Conservation (phyloP, 1,140 invertebrate species). For the Nylanderia fulva region DNA sequence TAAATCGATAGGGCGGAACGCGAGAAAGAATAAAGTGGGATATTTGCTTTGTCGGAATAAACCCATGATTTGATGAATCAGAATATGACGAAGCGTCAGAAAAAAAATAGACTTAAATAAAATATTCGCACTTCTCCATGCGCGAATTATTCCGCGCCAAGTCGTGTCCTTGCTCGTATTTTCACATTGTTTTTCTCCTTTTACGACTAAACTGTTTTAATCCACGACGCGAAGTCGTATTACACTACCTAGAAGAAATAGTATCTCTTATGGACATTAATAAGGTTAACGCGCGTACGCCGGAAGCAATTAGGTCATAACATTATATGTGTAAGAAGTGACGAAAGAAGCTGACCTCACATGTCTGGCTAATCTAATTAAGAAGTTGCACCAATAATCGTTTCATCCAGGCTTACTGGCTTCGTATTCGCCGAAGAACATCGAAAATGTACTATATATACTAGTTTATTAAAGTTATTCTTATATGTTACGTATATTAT, state of each 20-base stretch:
- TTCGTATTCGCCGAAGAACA: not conserved
- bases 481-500: not conserved
- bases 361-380: conserved; percentile 29
- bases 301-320: conserved; percentile 46
- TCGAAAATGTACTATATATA: not conserved
- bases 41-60: conserved; percentile 50
- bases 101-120: conserved; percentile 1
- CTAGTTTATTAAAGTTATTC: not conserved
- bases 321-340: conserved; percentile 35
- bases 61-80: conserved; percentile 22
- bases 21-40: not conserved
- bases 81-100: conserved; percentile 21
- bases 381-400: conserved; percentile 14
- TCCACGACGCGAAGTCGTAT: not conserved
- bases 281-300: conserved; percentile 33
- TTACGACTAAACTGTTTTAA: conserved; percentile 1
- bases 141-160: not conserved
- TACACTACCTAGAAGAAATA: conserved; percentile 1
- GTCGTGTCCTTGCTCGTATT: not conserved
- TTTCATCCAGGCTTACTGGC: not conserved
- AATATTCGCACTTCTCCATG: not conserved
- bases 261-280: conserved; percentile 1
- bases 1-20: conserved; percentile 19
- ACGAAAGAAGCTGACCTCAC: conserved; percentile 56
- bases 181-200: no score